phyloP scores from a whole-genome alignment of 2,797 vertebrate species.

The Nothura maculosa region DNA sequence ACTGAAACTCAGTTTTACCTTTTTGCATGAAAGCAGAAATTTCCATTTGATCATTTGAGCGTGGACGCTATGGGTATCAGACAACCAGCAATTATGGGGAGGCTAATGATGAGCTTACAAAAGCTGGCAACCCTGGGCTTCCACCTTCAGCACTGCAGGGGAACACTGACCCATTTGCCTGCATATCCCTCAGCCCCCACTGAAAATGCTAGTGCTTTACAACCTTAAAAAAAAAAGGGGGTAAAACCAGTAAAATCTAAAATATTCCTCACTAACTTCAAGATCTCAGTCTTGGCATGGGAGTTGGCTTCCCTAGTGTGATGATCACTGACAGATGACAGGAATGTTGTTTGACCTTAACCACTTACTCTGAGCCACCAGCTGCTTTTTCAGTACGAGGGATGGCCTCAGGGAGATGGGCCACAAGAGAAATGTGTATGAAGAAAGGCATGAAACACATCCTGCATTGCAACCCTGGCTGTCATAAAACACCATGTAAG shows the following conservation, averaged over 20 bases:
- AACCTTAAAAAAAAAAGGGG: background rate
- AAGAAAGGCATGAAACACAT: background rate
- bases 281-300: background rate
- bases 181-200: background rate
- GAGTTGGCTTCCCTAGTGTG: background rate
- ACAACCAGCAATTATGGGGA: constrained; percentile 29
- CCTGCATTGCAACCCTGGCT: background rate
- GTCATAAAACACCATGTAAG: background rate
- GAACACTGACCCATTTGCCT: background rate
- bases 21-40: background rate
- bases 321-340: background rate
- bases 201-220: background rate
- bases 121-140: background rate
- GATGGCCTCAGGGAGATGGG: background rate
- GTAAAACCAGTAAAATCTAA: background rate
- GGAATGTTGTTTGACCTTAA: background rate
- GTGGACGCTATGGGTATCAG: background rate
- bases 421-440: background rate
- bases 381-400: background rate
- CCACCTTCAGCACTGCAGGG: background rate
- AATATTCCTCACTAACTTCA: background rate
- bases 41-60: constrained; percentile 2
- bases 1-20: background rate
- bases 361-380: background rate
- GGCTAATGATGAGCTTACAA: background rate